These are phyloP conservation scores for Nothocercus nigrocapillus DNA, from an alignment of 2,113 vertebrate species.

Conservation along the genomic window DNA sequence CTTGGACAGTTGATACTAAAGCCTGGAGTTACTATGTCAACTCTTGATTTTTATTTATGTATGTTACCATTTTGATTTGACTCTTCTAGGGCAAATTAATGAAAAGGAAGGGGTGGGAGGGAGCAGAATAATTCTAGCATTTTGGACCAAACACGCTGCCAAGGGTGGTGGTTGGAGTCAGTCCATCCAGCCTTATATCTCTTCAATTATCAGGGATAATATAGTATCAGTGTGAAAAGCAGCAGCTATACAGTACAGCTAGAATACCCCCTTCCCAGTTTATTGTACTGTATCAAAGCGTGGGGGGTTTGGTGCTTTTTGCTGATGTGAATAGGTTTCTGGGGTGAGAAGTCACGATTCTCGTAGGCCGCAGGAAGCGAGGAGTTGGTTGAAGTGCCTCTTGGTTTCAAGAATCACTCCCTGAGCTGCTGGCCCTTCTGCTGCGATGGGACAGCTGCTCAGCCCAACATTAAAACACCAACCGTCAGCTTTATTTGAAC, in stretches of 20 bases:
- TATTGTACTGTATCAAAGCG: background rate
- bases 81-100: background rate
- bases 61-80: background rate
- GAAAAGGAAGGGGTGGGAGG: background rate
- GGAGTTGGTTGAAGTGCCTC: conserved; percentile 75
- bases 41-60: conserved; percentile 2
- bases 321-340: background rate
- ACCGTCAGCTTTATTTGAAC: background rate
- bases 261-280: background rate
- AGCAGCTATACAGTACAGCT: background rate
- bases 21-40: conserved; percentile 38
- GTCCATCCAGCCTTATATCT: background rate
- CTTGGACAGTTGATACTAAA: background rate
- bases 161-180: background rate
- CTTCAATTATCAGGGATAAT: background rate
- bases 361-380: background rate
- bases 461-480: background rate
- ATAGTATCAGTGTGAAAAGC: background rate
- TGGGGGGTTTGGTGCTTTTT: background rate
- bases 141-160: conserved; percentile 36
- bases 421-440: background rate
- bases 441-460: background rate
- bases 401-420: conserved; percentile 10
- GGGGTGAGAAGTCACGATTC: background rate
- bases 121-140: background rate